These are phyloP conservation scores for Triplophysa rosa DNA, from an alignment of 2,113 vertebrate genomes.

Conservation along the genomic window DNA sequence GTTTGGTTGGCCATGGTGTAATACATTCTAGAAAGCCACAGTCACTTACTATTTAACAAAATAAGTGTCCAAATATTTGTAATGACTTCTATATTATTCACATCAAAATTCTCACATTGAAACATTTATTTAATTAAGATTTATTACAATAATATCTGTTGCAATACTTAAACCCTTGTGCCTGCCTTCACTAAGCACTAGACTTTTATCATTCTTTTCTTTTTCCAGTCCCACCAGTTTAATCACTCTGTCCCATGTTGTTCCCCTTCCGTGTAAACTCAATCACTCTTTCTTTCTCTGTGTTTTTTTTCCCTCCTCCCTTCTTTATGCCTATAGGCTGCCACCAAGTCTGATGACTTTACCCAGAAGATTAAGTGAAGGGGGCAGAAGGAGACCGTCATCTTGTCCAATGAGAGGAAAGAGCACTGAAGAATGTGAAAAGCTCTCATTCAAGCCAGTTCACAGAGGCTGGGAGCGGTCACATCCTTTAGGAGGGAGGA, in stretches of 20 bases:
- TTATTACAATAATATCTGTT: too few relatives aligned
- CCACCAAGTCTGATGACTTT: conserved; percentile 49
- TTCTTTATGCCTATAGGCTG: conserved; percentile 33
- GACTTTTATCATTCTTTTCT: not conserved
- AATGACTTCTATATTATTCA: not conserved
- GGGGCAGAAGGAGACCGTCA: conserved; percentile 20
- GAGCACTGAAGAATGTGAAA: conserved; percentile 65
- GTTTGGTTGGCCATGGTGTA: too few relatives aligned
- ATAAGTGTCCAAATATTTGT: not conserved
- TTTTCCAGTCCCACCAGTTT: conserved; percentile 15
- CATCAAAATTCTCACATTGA: too few relatives aligned
- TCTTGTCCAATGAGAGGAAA: conserved; percentile 76
- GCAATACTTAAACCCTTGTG: not conserved
- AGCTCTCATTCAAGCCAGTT: conserved; percentile 68
- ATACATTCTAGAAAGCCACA: too few relatives aligned
- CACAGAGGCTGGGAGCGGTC: conserved; percentile 71
- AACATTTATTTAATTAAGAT: too few relatives aligned
- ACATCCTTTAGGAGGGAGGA: conserved; percentile 67
- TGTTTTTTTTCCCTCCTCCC: conserved; percentile 34
- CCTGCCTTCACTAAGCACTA: not conserved
- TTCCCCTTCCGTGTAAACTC: conserved; percentile 27
- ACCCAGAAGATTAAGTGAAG: conserved; percentile 34
- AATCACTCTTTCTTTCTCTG: conserved; percentile 33
- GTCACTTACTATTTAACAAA: not conserved
- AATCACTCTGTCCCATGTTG: conserved; percentile 17